These are phyloP conservation scores for Turdus rufiventris DNA, from an alignment of 2,113 vertebrate species.

Conservation along the genomic window DNA sequence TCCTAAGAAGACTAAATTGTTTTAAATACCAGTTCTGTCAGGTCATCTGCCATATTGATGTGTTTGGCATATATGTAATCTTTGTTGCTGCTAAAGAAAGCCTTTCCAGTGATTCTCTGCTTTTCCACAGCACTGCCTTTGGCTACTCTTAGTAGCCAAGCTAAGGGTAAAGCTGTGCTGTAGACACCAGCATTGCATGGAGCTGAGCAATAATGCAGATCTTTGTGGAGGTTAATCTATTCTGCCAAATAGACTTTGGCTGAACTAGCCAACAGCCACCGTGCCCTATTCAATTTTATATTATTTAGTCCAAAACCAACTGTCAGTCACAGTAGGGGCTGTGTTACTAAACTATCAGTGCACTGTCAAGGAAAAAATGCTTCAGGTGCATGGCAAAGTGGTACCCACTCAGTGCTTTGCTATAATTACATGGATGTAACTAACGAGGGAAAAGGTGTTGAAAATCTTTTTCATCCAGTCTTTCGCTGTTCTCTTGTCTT, in stretches of 20 bases:
- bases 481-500: neutral
- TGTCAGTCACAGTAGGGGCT: conserved; percentile 30
- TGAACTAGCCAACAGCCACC: neutral
- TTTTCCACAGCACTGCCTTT: neutral
- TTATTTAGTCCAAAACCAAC: conserved; percentile 22
- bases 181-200: neutral
- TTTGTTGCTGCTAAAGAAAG: neutral
- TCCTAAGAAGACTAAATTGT: neutral
- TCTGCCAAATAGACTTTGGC: conserved; percentile 31
- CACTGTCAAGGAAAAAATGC: conserved; percentile 27
- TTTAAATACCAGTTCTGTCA: neutral
- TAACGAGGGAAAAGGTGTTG: neutral
- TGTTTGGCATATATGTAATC: neutral
- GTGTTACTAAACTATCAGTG: conserved; percentile 23
- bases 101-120: neutral
- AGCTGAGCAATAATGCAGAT: neutral
- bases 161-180: neutral
- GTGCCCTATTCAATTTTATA: neutral
- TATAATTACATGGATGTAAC: conserved; percentile 18
- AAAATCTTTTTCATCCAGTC: neutral
- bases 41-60: neutral
- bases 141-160: neutral
- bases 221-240: neutral
- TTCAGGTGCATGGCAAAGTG: conserved; percentile 40
- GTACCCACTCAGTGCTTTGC: neutral